A percentile compares a stretch with the other conserved stretches of the same genome.
Conservation (phyloP, 2,113 vertebrate genomes). For the Centropristis striata region DNA sequence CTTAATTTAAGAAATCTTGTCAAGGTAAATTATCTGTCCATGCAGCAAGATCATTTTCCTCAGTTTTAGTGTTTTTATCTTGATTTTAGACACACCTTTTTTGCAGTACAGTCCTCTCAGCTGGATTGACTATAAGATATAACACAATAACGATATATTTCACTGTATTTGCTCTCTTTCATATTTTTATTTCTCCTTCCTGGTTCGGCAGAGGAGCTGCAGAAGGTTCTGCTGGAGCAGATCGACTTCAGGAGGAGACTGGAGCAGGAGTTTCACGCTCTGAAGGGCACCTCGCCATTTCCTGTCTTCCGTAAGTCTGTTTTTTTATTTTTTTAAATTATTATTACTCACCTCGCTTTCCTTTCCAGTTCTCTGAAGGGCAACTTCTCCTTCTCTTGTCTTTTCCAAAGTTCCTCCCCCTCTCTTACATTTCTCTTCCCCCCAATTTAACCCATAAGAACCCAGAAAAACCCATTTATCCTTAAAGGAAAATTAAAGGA, state of each 20-base stretch:
- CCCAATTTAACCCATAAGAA: too few relatives aligned
- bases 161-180: background rate
- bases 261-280: conserved; percentile 97
- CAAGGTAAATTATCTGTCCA: too few relatives aligned
- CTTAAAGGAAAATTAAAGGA: too few relatives aligned
- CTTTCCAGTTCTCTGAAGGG: conserved; percentile 23
- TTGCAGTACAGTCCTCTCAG: background rate
- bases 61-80: too few relatives aligned
- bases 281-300: conserved; percentile 95
- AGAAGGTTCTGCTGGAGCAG: conserved; percentile 99
- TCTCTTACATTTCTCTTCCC: background rate
- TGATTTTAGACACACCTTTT: too few relatives aligned
- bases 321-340: too few relatives aligned
- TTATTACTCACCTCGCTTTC: background rate
- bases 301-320: conserved; percentile 96
- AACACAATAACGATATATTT: background rate
- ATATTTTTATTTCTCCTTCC: conserved; percentile 41
- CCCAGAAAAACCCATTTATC: too few relatives aligned
- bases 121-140: background rate
- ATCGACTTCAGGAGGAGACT: conserved; percentile 96
- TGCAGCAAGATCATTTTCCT: too few relatives aligned
- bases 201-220: conserved; percentile 93
- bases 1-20: too few relatives aligned
- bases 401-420: background rate
- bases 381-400: conserved; percentile 11